Conservation (phyloP, 2,888 invertebrate species). For the Lamellibrachia satsuma region DNA sequence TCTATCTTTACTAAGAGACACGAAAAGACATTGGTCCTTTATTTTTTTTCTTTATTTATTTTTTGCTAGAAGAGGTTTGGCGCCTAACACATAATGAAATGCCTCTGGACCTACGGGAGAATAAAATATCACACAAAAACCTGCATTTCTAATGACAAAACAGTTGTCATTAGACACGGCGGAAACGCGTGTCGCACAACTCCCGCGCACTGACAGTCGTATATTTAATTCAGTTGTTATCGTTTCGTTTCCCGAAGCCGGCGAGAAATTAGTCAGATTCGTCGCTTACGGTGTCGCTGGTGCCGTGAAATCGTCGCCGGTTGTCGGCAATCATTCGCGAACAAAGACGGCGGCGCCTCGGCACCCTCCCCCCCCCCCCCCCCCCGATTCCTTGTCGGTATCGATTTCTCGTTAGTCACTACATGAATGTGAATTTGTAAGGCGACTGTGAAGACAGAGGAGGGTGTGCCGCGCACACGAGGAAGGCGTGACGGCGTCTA, state of each 20-base stretch:
- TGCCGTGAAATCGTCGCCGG: background rate
- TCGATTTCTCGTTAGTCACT: slow-evolving; percentile 17
- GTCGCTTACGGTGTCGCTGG: background rate
- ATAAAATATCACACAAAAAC: background rate
- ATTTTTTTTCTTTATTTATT: too few relatives aligned
- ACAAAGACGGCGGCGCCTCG: background rate
- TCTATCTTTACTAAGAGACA: too few relatives aligned
- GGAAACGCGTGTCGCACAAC: background rate
- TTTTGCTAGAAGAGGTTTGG: too few relatives aligned
- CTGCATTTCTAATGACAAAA: background rate
- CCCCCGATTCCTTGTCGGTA: background rate
- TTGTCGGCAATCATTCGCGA: background rate
- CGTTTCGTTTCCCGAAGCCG: background rate
- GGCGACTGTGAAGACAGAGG: background rate
- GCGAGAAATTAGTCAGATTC: background rate
- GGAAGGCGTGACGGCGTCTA: background rate
- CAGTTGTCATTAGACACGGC: background rate
- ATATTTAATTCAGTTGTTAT: background rate
- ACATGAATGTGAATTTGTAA: background rate
- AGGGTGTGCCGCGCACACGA: background rate
- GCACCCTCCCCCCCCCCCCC: background rate
- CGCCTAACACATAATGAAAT: too few relatives aligned
- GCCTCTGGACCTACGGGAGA: background rate
- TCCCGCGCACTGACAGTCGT: background rate
- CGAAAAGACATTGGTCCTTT: too few relatives aligned